Base-by-base conservation (phyloP, 2,797 vertebrate species). In the Poecilia velifera region DNA sequence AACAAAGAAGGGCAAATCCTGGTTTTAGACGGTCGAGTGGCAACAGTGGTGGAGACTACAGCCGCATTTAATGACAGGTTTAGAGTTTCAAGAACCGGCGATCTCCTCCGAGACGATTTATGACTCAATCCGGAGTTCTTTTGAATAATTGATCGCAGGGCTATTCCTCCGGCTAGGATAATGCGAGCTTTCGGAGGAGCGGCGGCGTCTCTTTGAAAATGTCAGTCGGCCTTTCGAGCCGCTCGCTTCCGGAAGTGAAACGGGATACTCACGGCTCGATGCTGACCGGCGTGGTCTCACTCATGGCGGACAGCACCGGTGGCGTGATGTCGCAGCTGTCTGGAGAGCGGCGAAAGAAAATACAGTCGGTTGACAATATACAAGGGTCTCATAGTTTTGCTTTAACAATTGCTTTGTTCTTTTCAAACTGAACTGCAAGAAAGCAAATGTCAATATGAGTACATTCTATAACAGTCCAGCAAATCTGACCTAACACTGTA, bases 251-350 rank as follows among this genome's bases (percentile, higher is more conserved):
- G 47, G 4, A 25, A 20, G 46, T 34, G 59, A 73, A 43, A 68
- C 73, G 3, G 64, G 73, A 22, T 91, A 99, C 98, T 98, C 95
- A 99, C 98, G 98, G 98, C 89, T 99, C 98, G 36, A 99, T 98
- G 96, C 98, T 98, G 95, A 99, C 98, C 0, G 98, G 98, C 10
- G 98, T 99, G 90, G 95, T 97, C 84, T 99, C 98, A 31, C 96
- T 96, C 90, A 99, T 97, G 34, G 97, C 96, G 0, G 97, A 96
- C 73, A 99, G 96, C 76, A 99, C 94, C 0, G 98, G 98, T 1
- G 98, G 98, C 1, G 98, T 98, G 87, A 98, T 97, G 93, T 99
- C 98, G 39, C 96, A 95, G 79, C 98, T 99, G 92, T 97, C 98
- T 99, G 86, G 57, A 93, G 59, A 92, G 16, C 31, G 75, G 76